phyloP scores from a whole-genome alignment of 2,888 invertebrate species.

The Gandaritis pyraliata region DNA sequence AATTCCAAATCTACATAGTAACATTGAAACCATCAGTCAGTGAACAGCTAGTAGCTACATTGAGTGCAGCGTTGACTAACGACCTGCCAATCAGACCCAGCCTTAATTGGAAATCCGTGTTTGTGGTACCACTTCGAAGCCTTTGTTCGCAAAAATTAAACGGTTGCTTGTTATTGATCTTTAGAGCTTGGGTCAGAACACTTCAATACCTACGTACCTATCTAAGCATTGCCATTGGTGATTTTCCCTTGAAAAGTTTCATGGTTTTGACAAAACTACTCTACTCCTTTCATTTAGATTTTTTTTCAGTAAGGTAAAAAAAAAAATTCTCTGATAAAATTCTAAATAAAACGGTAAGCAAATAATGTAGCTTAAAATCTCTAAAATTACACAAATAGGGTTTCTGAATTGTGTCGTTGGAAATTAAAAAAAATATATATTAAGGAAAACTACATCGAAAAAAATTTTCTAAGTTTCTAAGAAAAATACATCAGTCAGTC shows the following conservation, averaged over 20 bases:
- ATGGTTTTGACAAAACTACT: background rate
- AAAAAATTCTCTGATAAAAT: too few species aligned
- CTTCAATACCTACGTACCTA: conserved; percentile 47
- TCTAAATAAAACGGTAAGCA: too few species aligned
- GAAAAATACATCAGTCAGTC: too few species aligned
- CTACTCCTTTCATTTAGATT: too few species aligned
- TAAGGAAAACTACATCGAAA: too few species aligned
- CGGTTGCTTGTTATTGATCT: conserved; percentile 50
- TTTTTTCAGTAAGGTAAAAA: too few species aligned
- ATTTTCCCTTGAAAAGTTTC: background rate
- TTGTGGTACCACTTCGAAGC: conserved; percentile 75
- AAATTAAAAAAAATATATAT: too few species aligned
- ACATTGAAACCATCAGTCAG: conserved; percentile 33
- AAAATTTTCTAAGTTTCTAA: background rate
- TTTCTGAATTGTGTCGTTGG: too few species aligned
- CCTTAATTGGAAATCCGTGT: conserved; percentile 85
- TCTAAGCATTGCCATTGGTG: too few species aligned
- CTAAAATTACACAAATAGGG: too few species aligned
- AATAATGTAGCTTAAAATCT: too few species aligned
- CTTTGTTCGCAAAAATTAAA: conserved; percentile 81
- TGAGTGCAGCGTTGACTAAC: conserved; percentile 79
- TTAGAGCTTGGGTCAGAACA: conserved; percentile 27
- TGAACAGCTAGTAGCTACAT: conserved; percentile 61
- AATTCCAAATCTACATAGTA: conserved; percentile 25
- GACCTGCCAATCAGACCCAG: conserved; percentile 83